phyloP scores from a whole-genome alignment of 2,113 vertebrate genomes.

The Bothrops jararaca region DNA sequence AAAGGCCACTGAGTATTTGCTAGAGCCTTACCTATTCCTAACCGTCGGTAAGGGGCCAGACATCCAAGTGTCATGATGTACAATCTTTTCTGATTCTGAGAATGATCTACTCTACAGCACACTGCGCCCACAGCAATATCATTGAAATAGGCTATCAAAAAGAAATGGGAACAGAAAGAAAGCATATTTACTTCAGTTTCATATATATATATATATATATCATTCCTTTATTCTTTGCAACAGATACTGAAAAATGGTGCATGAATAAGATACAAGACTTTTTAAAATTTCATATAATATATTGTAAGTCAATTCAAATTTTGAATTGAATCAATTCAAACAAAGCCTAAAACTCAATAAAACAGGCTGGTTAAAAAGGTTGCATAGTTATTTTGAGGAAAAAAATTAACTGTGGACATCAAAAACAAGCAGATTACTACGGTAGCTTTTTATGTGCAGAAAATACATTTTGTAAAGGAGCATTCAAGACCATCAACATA shows the following conservation, averaged over 20 bases:
- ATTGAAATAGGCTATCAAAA: constrained; percentile 92
- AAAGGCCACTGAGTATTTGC: not conserved
- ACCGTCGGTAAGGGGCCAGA: constrained; percentile 95
- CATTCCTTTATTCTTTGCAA: not conserved
- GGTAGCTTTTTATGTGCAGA: not conserved
- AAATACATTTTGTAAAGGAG: not conserved
- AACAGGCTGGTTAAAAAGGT: not conserved
- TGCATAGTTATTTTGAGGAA: not conserved
- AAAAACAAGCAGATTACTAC: not conserved
- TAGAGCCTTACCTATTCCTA: constrained; percentile 89
- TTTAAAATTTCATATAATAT: not conserved
- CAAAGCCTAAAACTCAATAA: not conserved
- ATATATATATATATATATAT: not conserved
- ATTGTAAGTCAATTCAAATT: not conserved
- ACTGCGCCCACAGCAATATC: constrained; percentile 98
- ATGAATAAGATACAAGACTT: not conserved
- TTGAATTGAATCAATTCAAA: not conserved
- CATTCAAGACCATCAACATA: not conserved
- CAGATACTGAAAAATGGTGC: not conserved
- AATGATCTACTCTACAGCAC: constrained; percentile 98
- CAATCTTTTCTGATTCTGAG: constrained; percentile 98
- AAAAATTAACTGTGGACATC: not conserved
- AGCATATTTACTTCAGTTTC: not conserved
- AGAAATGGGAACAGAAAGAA: constrained; percentile 17
- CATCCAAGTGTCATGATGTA: constrained; percentile 99